Evolutionary conservation across 1,140 invertebrate genomes (phyloP).

Genomic region (Drosophila subpulchrella): DNA sequence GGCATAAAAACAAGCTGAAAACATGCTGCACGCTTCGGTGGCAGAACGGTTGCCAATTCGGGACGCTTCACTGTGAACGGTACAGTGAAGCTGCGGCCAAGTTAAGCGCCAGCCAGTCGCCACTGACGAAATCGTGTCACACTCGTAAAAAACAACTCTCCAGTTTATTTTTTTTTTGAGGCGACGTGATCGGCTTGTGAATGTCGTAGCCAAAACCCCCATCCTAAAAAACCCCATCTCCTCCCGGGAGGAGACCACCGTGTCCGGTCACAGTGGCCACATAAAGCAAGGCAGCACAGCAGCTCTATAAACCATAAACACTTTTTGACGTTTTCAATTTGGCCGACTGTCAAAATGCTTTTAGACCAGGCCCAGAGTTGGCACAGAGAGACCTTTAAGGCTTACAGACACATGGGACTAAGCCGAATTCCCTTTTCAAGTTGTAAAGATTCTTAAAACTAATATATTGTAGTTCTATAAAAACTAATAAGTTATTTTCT

Average conservation of each 20-base stretch:
- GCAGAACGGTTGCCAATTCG: slow-evolving; percentile 71
- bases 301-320: slow-evolving; percentile 76
- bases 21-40: slow-evolving; percentile 65
- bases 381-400: slow-evolving; percentile 19
- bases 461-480: too few species aligned
- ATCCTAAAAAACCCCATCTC: slow-evolving; percentile 1
- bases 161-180: slow-evolving; percentile 26
- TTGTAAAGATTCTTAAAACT: background rate
- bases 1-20: slow-evolving; percentile 47
- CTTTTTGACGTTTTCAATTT: slow-evolving; percentile 83
- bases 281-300: slow-evolving; percentile 32
- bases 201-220: slow-evolving; percentile 39
- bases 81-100: slow-evolving; percentile 29
- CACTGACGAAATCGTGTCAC: slow-evolving; percentile 79
- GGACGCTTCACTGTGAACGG: slow-evolving; percentile 59
- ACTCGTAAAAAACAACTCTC: slow-evolving; percentile 60
- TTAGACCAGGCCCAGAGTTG: slow-evolving; percentile 50
- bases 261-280: slow-evolving; percentile 55
- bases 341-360: slow-evolving; percentile 79
- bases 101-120: slow-evolving; percentile 71
- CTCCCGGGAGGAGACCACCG: slow-evolving; percentile 59
- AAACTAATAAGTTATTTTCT: too few species aligned
- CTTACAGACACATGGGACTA: background rate
- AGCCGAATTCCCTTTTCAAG: background rate
- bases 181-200: slow-evolving; percentile 75